These are phyloP conservation scores for Aphelinus atriplicis DNA, from an alignment of 1,140 invertebrate species.

Conservation along the genomic window DNA sequence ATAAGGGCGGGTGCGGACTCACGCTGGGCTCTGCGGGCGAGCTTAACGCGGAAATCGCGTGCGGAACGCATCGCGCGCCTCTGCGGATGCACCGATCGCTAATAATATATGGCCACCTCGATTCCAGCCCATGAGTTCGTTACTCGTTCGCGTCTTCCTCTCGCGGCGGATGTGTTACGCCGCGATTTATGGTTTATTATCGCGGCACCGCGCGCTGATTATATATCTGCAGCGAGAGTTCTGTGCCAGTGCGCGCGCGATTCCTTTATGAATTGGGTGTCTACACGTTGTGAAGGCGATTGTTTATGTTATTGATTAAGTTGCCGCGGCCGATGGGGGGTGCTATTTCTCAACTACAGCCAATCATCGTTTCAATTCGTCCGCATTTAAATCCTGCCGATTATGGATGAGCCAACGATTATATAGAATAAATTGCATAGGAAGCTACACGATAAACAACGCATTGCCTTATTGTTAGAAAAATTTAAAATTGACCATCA, in stretches of 20 bases:
- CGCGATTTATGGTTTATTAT: no score
- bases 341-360: neutral
- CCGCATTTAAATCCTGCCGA: no score
- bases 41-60: conserved; percentile 64
- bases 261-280: neutral
- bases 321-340: neutral
- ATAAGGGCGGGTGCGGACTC: conserved; percentile 57
- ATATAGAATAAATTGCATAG: no score
- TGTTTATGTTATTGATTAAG: conserved; percentile 14
- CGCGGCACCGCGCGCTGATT: no score
- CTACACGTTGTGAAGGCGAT: neutral
- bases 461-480: no score
- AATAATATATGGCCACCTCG: no score
- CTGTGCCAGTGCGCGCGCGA: conserved; percentile 15
- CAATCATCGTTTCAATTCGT: no score
- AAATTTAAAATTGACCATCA: no score
- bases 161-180: conserved; percentile 21
- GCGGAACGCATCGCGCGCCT: conserved; percentile 47
- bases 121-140: conserved; percentile 27
- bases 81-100: conserved; percentile 40
- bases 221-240: neutral
- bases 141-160: neutral
- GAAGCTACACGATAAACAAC: no score
- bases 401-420: no score
- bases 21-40: conserved; percentile 58